Percentiles rank a stretch among this genome's conserved stretches.
Conservation (phyloP, 2,113 vertebrate genomes). For the Malurus melanocephalus region DNA sequence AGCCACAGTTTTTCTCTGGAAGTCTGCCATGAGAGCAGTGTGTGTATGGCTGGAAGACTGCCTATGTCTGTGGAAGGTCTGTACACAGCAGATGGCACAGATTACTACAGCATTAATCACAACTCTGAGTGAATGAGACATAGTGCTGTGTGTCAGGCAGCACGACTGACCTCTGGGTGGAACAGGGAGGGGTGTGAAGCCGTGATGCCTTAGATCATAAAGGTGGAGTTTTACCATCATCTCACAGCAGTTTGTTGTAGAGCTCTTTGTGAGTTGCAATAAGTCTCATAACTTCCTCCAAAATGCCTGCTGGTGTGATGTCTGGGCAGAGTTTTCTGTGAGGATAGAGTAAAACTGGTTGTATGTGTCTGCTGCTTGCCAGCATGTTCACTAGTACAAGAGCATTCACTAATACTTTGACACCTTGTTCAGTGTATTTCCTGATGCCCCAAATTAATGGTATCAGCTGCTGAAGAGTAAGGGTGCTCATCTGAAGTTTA, state of each 20-base stretch:
- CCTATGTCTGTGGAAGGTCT: not conserved
- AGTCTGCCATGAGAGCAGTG: not conserved
- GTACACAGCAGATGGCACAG: too few relatives aligned
- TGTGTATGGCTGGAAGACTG: not conserved
- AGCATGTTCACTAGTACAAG: not conserved
- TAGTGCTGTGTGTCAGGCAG: not conserved
- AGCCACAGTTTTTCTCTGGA: not conserved
- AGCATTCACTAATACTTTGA: not conserved
- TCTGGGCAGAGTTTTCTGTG: not conserved
- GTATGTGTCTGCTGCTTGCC: not conserved
- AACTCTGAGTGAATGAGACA: not conserved
- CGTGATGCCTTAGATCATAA: not conserved
- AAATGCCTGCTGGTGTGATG: fast-evolving
- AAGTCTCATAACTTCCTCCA: not conserved
- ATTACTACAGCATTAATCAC: not conserved
- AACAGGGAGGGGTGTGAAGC: not conserved
- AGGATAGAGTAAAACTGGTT: not conserved
- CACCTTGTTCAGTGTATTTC: not conserved
- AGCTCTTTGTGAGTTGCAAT: not conserved
- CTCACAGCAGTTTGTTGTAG: not conserved
- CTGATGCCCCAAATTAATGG: not conserved
- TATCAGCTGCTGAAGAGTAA: not conserved
- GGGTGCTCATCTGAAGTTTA: not conserved
- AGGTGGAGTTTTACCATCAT: not conserved
- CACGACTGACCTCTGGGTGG: not conserved